These are phyloP conservation scores for Sinohyriopsis cumingii DNA, from an alignment of 2,888 invertebrate species.

Conservation along the genomic window DNA sequence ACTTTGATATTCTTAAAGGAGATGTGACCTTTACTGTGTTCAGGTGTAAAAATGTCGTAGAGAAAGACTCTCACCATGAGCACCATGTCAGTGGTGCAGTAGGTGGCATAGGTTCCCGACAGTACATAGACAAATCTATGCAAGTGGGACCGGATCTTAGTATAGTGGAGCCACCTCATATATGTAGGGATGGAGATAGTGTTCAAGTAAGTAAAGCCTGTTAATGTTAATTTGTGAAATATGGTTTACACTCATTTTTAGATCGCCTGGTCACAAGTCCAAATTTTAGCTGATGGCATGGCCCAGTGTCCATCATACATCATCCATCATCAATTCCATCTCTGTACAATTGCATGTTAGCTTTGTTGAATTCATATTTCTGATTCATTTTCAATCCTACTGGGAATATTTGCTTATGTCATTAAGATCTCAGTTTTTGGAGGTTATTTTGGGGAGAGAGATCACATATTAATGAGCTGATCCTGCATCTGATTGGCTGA, in stretches of 20 bases:
- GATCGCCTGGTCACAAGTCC: too few relatives aligned
- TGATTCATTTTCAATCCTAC: too few relatives aligned
- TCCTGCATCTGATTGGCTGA: too few relatives aligned
- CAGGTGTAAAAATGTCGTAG: constrained; percentile 63
- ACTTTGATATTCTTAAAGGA: constrained; percentile 93
- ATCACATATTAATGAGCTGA: too few relatives aligned
- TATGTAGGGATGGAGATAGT: constrained; percentile 93
- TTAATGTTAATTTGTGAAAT: background rate
- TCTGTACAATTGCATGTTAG: too few relatives aligned
- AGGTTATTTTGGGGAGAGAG: too few relatives aligned
- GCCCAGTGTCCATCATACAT: too few relatives aligned
- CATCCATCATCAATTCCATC: too few relatives aligned
- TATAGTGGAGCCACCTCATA: constrained; percentile 85
- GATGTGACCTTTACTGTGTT: constrained; percentile 89
- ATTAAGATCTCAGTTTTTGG: too few relatives aligned
- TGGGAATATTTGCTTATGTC: too few relatives aligned
- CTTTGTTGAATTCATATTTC: too few relatives aligned
- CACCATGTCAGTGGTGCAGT: constrained; percentile 67
- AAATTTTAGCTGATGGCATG: too few relatives aligned
- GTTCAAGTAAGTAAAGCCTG: constrained; percentile 80
- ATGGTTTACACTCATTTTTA: constrained; percentile 2
- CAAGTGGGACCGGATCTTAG: constrained; percentile 82
- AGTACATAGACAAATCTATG: constrained; percentile 77
- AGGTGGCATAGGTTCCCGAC: constrained; percentile 65
- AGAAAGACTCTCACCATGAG: constrained; percentile 59